Percentiles rank a stretch among this genome's conserved stretches.
These are phyloP conservation scores for Dynastes tityus DNA, from an alignment of 2,888 invertebrate species.

Conservation along the genomic window DNA sequence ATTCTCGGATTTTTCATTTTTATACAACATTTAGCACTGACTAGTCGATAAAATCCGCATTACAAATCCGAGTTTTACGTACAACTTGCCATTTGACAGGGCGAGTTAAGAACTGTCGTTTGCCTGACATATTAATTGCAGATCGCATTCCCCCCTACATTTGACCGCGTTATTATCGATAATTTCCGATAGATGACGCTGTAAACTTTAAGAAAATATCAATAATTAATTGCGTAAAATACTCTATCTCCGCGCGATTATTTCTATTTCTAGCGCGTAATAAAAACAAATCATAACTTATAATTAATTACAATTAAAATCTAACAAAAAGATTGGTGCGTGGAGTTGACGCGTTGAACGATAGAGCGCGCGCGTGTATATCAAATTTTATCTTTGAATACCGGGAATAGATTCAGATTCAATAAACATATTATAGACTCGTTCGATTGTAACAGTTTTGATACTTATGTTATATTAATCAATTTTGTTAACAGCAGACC, in stretches of 20 bases:
- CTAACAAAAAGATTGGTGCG: not conserved
- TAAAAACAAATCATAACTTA: too few species aligned
- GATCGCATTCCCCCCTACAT: not conserved
- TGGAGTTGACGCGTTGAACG: not conserved
- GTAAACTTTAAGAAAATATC: not conserved
- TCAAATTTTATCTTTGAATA: not conserved
- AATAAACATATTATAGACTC: slow-evolving; percentile 1
- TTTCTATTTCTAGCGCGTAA: too few species aligned
- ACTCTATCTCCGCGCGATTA: too few species aligned
- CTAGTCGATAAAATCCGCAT: slow-evolving; percentile 27
- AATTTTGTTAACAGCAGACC: slow-evolving; percentile 23
- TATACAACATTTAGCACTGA: slow-evolving; percentile 27
- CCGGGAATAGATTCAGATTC: not conserved
- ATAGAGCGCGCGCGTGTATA: slow-evolving; percentile 2
- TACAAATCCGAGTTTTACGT: slow-evolving; percentile 14
- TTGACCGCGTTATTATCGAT: too few species aligned
- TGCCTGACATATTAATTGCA: not conserved
- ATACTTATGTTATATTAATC: slow-evolving; percentile 10
- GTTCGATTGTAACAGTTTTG: slow-evolving; percentile 16
- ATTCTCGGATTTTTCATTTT: slow-evolving; percentile 23
- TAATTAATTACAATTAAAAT: too few species aligned
- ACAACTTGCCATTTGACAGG: slow-evolving; percentile 27
- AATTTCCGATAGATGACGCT: not conserved
- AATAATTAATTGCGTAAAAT: not conserved
- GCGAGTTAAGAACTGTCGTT: not conserved